Conservation (phyloP, 2,113 vertebrate species). For the Engystomops pustulosus region DNA sequence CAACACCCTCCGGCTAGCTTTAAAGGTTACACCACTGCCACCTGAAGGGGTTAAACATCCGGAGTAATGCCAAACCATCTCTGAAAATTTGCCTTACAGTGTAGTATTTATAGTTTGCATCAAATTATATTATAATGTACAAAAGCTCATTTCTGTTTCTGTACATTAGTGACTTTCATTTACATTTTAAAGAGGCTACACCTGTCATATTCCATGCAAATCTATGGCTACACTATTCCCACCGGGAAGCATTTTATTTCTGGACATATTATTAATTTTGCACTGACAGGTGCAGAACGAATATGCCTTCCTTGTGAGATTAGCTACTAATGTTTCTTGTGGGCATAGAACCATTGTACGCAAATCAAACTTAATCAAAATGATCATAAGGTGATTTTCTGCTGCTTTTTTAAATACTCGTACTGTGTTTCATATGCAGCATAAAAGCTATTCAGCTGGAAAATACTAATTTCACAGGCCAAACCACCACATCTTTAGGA, state of each 20-base stretch:
- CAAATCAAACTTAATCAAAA: slow-evolving; percentile 60
- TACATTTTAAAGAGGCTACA: slow-evolving; percentile 14
- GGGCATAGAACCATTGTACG: slow-evolving; percentile 54
- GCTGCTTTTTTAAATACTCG: slow-evolving; percentile 44
- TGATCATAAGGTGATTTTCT: slow-evolving; percentile 59
- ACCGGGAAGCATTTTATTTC: slow-evolving; percentile 25
- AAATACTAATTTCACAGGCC: slow-evolving; percentile 52
- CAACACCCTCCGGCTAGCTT: too few relatives aligned
- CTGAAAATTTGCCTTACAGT: background rate
- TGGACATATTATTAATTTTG: slow-evolving; percentile 52
- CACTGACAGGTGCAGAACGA: slow-evolving; percentile 54
- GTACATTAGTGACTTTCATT: slow-evolving; percentile 26
- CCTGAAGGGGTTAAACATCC: too few relatives aligned
- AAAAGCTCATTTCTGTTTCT: background rate
- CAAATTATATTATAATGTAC: background rate
- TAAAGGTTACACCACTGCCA: too few relatives aligned
- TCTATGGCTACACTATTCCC: slow-evolving; percentile 19
- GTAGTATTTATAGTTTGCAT: background rate
- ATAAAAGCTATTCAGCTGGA: slow-evolving; percentile 50
- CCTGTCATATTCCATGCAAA: slow-evolving; percentile 18
- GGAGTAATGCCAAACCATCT: too few relatives aligned
- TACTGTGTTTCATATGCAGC: slow-evolving; percentile 46
- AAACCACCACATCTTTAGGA: slow-evolving; percentile 46
- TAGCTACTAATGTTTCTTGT: slow-evolving; percentile 56
- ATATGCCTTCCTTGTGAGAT: slow-evolving; percentile 53